Conservation (phyloP, 2,113 vertebrate species). For the Poeciliopsis prolifica region DNA sequence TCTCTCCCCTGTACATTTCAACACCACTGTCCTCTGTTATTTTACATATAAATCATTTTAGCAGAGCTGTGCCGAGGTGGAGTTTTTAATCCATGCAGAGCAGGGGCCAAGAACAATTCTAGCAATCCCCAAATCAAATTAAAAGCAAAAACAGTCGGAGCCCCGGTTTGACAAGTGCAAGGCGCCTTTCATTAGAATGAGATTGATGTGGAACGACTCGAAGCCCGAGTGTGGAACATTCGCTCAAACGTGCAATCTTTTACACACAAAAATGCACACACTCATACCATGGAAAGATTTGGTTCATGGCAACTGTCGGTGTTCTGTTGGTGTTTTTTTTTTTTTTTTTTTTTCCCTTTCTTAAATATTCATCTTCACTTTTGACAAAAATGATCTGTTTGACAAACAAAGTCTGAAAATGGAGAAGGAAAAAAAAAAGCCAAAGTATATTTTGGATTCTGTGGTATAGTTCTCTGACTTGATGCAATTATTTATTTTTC, state of each 20-base stretch:
- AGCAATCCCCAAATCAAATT: conserved; percentile 72
- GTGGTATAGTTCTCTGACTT: conserved; percentile 36
- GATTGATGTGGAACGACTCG: conserved; percentile 73
- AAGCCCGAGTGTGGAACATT: conserved; percentile 67
- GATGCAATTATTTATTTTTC: conserved; percentile 3
- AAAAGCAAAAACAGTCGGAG: conserved; percentile 62
- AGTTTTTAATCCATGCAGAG: conserved; percentile 50
- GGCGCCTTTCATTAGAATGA: conserved; percentile 72
- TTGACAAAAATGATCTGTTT: conserved; percentile 58
- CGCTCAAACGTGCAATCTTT: conserved; percentile 52
- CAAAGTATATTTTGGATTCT: conserved; percentile 50
- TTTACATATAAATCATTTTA: conserved; percentile 50
- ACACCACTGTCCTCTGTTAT: conserved; percentile 30
- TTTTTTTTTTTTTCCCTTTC: conserved; percentile 36
- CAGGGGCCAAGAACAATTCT: conserved; percentile 54
- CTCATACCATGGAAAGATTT: conserved; percentile 75
- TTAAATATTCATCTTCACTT: conserved; percentile 61
- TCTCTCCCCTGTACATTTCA: conserved; percentile 7
- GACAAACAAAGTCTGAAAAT: conserved; percentile 57
- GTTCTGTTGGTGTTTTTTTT: conserved; percentile 52
- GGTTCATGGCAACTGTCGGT: conserved; percentile 49
- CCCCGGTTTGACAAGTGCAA: conserved; percentile 67
- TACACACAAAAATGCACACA: conserved; percentile 54
- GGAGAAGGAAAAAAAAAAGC: neutral
- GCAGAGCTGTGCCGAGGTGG: conserved; percentile 37